Percentiles rank a stretch among this genome's conserved stretches.
phyloP scores from a whole-genome alignment of 2,113 vertebrate genomes.

The Hymenochirus boettgeri region DNA sequence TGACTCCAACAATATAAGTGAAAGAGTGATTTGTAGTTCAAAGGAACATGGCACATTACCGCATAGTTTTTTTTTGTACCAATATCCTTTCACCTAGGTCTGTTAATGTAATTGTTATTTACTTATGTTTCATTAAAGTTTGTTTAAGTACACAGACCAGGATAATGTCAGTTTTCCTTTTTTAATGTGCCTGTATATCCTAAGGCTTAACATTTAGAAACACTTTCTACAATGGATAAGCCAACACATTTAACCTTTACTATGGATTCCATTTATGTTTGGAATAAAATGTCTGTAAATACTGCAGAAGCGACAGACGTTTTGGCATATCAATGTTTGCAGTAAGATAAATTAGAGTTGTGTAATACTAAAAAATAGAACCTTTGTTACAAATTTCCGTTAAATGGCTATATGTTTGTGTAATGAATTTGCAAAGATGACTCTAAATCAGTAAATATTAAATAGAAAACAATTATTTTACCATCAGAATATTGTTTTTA shows the following conservation, averaged over 20 bases:
- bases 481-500: too few species aligned
- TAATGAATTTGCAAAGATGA: too few species aligned
- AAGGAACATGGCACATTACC: too few species aligned
- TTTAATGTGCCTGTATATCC: conserved; percentile 26
- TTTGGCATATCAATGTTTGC: conserved; percentile 12
- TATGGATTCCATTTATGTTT: conserved; percentile 18
- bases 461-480: too few species aligned
- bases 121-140: conserved; percentile 40
- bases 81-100: conserved; percentile 30
- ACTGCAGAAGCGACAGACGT: conserved; percentile 3
- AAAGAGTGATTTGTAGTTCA: too few species aligned
- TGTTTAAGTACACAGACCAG: conserved; percentile 22
- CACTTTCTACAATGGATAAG: conserved; percentile 27
- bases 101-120: conserved; percentile 22
- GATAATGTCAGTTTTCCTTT: conserved; percentile 38
- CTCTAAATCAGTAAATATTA: too few species aligned
- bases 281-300: conserved; percentile 33
- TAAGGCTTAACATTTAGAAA: conserved; percentile 39
- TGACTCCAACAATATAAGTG: too few species aligned
- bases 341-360: not conserved
- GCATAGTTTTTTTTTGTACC: too few species aligned
- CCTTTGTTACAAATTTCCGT: too few species aligned
- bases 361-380: too few species aligned
- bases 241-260: conserved; percentile 36
- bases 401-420: too few species aligned